Conservation (phyloP, 2,113 vertebrate species). For the Erythrocercus mccallii region DNA sequence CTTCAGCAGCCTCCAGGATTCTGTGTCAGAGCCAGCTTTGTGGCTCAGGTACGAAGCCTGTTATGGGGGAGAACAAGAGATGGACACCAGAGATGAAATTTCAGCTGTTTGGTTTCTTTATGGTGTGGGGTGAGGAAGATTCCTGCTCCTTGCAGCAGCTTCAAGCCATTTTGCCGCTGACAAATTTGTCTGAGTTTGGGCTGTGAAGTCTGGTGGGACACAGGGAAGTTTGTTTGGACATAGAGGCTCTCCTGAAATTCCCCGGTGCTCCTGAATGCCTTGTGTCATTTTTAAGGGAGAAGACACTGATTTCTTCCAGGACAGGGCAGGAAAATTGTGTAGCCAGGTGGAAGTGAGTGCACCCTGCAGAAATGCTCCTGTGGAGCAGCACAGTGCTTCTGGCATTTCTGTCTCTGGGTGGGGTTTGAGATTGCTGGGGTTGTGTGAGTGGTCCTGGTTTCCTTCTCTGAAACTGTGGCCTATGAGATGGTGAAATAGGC, state of each 20-base stretch:
- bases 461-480: not conserved
- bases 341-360: not conserved
- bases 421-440: not conserved
- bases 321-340: not conserved
- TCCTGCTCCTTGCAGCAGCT: not conserved
- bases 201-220: not conserved
- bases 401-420: not conserved
- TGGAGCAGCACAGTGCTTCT: fast-evolving
- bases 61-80: not conserved
- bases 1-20: not conserved
- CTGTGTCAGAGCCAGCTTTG: not conserved
- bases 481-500: not conserved
- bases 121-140: not conserved
- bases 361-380: not conserved
- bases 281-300: not conserved
- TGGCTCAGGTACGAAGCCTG: not conserved
- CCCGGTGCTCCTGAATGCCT: not conserved
- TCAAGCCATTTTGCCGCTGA: not conserved
- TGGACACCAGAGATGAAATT: not conserved
- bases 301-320: not conserved
- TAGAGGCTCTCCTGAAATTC: not conserved
- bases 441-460: not conserved
- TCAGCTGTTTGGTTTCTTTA: not conserved
- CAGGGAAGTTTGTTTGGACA: fast-evolving
- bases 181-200: not conserved